phyloP scores from a whole-genome alignment of 2,888 invertebrate genomes.

The Hirtodrosophila alboralis region DNA sequence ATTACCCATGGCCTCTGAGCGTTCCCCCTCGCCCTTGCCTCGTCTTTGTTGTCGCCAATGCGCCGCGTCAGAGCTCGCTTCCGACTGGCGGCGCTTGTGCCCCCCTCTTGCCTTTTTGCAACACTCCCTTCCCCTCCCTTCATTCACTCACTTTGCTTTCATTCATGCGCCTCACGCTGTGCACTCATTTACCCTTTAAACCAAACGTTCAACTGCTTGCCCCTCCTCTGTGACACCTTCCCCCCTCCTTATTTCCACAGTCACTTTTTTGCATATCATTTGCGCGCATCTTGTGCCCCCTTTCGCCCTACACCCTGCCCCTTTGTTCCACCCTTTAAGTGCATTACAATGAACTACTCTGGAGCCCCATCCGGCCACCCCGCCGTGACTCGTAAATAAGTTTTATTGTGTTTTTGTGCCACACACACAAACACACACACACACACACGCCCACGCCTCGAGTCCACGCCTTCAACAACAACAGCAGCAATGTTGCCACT shows the following conservation, averaged over 20 bases:
- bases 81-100: constrained; percentile 3
- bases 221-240: background rate
- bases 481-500: background rate
- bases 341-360: constrained; percentile 78
- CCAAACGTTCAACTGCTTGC: constrained; percentile 63
- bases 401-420: constrained; percentile 75
- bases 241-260: background rate
- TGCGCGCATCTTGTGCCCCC: constrained; percentile 69
- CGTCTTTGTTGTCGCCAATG: constrained; percentile 2
- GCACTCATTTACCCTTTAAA: constrained; percentile 78
- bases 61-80: background rate
- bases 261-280: constrained; percentile 76
- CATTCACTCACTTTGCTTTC: constrained; percentile 34
- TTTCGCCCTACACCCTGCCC: background rate
- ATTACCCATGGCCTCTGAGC: constrained; percentile 43
- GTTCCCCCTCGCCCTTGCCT: background rate
- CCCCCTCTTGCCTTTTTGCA: too few relatives aligned
- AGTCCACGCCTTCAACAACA: constrained; percentile 20
- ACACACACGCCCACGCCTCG: constrained; percentile 46
- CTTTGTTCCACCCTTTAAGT: constrained; percentile 58
- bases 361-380: constrained; percentile 57
- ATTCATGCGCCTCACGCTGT: constrained; percentile 68
- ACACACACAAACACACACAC: background rate
- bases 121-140: background rate
- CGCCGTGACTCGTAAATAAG: constrained; percentile 82